phyloP scores from a whole-genome alignment of 2,888 invertebrate species.

The Callimorpha dominula region DNA sequence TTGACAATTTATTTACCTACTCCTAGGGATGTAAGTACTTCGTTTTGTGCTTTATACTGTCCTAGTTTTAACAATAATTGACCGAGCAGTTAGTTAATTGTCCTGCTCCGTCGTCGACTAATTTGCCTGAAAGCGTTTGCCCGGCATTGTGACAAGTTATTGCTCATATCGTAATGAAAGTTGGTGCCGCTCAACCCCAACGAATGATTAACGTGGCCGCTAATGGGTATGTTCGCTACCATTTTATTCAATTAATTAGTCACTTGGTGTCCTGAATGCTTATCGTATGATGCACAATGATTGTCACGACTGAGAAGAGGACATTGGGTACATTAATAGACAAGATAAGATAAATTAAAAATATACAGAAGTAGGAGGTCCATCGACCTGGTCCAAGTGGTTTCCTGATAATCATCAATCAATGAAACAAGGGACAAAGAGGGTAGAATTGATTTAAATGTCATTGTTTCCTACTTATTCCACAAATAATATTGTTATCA shows the following conservation, averaged over 20 bases:
- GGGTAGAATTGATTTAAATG: too few species aligned
- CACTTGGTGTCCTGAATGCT: slow-evolving; percentile 23
- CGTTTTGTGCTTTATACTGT: slow-evolving; percentile 31
- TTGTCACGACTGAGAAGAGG: background rate
- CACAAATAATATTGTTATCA: too few species aligned
- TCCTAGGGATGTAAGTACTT: slow-evolving; percentile 3
- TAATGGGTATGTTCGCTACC: slow-evolving; percentile 56
- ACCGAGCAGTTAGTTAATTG: slow-evolving; percentile 43
- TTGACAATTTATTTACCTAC: slow-evolving; percentile 24
- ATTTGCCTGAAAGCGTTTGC: slow-evolving; percentile 58
- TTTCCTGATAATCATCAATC: too few species aligned
- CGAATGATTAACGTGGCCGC: slow-evolving; percentile 52
- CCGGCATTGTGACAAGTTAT: slow-evolving; percentile 49
- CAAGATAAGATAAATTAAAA: too few species aligned
- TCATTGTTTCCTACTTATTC: too few species aligned
- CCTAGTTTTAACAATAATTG: slow-evolving; percentile 46
- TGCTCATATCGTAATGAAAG: slow-evolving; percentile 59
- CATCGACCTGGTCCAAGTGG: too few species aligned
- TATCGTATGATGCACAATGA: slow-evolving; percentile 11
- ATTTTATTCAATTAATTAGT: slow-evolving; percentile 58
- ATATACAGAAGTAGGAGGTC: too few species aligned
- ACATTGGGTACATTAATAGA: too few species aligned
- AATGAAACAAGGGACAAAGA: too few species aligned
- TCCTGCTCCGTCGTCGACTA: slow-evolving; percentile 38
- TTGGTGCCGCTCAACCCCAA: slow-evolving; percentile 37